Evolutionary conservation across 2,888 invertebrate genomes (phyloP), one percentile per base, ranked within the genome.

Genomic region (Melinaea marsaeus): DNA sequence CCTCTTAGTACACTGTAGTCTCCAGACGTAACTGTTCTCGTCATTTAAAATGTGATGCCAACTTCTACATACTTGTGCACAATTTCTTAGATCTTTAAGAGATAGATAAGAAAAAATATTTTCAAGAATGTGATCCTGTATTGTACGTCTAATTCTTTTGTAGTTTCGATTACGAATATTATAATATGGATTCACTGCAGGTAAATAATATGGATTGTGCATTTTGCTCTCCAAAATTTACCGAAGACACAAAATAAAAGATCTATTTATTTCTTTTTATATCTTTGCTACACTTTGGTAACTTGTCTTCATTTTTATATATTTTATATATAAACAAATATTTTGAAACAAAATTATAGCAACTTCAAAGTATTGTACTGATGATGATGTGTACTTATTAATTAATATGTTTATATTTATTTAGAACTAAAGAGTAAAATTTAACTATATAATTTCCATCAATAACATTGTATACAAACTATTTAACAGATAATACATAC

Each of bases 1-100:
- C 86, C 95, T 95, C 78, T 95, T 93, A 69, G 95, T 92, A 86
- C 98, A 98, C 77, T 97, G 96, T 81, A 95, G 92, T 79, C 97
- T 93, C 99, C 99, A 99, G 67, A 98, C 96, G 76, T 98, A 98
- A 86, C 96, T 97, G 86, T 97, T 97, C 89, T 98, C 98, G 80
- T 98, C 97, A 81, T 94, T 95, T 64, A 99, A 91, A 83, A 96
- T 95, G 81, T 93, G 93, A 81, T 96, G 95, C 99, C 99, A 99
- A 78, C 94, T 95, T 85, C 96, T 96, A 88, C 99, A 99, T 61
- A 98, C 98, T 73, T 97, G 89, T 68, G 97, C 94, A 91, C 98
- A 98, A 85, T 95, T 96, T 76, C 95, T 92, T 69, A 99, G 89
- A 83, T 99, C 98, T 78, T 93, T 93, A 63, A 98, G 91, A 78